A percentile compares a stretch with the other conserved stretches of the same genome.
These are phyloP conservation scores for Drosophila anomalata DNA, from an alignment of 2,888 invertebrate genomes.

Conservation along the genomic window DNA sequence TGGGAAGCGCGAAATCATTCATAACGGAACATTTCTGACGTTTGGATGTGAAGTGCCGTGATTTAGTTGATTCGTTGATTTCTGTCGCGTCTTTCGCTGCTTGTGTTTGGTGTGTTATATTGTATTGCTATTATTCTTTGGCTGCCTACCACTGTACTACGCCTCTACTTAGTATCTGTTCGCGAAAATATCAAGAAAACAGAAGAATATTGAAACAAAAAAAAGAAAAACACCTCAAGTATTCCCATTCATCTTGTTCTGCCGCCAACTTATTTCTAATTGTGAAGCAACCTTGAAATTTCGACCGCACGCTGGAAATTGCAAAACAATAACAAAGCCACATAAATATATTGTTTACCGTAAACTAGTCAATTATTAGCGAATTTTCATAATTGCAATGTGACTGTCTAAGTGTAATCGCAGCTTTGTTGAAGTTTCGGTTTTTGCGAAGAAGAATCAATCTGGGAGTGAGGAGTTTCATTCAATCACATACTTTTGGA, in stretches of 20 bases:
- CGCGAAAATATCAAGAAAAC: conserved; percentile 14
- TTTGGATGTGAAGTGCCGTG: conserved; percentile 57
- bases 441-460: conserved; percentile 36
- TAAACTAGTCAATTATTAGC: conserved; percentile 34
- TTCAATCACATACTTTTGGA: conserved; percentile 3
- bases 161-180: conserved; percentile 29
- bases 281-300: conserved; percentile 53
- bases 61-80: conserved; percentile 39
- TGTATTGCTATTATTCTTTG: conserved; percentile 44
- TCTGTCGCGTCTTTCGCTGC: conserved; percentile 68
- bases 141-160: conserved; percentile 38
- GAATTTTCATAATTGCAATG: conserved; percentile 63
- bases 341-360: conserved; percentile 43
- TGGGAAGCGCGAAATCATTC: conserved; percentile 71
- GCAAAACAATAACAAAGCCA: conserved; percentile 27
- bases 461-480: background rate
- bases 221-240: conserved; percentile 9
- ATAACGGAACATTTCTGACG: conserved; percentile 71
- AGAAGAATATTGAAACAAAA: background rate
- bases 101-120: conserved; percentile 64
- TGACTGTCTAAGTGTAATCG: conserved; percentile 69
- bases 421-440: conserved; percentile 44
- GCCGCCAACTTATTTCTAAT: conserved; percentile 51
- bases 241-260: conserved; percentile 54
- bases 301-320: conserved; percentile 48